Percentiles rank a stretch among this genome's conserved stretches.
Evolutionary conservation across 2,113 vertebrate genomes (phyloP).

Genomic region (Pterocles orientalis): DNA sequence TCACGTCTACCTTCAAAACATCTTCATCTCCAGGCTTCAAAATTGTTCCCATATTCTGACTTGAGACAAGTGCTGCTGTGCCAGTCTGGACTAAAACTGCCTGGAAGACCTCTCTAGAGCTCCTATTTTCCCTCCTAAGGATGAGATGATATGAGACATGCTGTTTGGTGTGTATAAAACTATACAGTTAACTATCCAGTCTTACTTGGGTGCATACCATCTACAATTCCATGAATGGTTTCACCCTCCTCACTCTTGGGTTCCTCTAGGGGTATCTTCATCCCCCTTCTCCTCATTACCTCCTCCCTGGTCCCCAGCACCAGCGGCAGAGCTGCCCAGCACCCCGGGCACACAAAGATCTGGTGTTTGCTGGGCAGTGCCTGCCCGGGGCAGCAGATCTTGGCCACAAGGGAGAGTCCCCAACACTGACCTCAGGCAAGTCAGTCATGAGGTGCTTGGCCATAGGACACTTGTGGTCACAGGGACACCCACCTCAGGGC

Average conservation of each 20-base stretch:
- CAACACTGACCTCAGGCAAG: background rate
- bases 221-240: no score
- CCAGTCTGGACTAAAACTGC: background rate
- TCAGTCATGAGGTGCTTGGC: fast-evolving
- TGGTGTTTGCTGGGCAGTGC: background rate
- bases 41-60: background rate
- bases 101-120: background rate
- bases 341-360: fast-evolving
- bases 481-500: background rate
- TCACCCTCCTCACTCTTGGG: background rate
- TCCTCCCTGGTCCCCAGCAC: background rate
- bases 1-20: background rate
- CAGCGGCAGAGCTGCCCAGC: no score
- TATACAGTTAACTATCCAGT: no score
- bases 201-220: no score
- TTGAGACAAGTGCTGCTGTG: background rate
- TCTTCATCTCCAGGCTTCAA: background rate
- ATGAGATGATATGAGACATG: no score
- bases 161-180: no score
- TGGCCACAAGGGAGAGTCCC: background rate
- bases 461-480: fast-evolving
- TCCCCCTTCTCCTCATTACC: fast-evolving
- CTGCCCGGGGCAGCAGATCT: background rate
- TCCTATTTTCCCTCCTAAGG: background rate
- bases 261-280: background rate